Evolutionary conservation across 2,797 vertebrate species (phyloP).

Genomic region (Arnoldichthys spilopterus): DNA sequence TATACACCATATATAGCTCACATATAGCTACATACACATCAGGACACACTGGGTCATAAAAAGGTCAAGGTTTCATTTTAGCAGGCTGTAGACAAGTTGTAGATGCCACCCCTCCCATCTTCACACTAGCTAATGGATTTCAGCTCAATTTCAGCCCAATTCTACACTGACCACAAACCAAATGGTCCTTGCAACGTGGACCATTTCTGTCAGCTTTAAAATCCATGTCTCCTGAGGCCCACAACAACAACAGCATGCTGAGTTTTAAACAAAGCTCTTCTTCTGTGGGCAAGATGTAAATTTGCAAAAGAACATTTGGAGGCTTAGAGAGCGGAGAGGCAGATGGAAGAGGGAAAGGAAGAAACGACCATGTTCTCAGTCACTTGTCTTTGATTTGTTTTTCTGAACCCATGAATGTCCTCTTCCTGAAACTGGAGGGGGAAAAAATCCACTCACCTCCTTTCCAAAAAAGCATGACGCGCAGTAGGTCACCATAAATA

Average conservation of each 20-base stretch:
- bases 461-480: slow-evolving; percentile 47
- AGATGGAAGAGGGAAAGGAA: slow-evolving; percentile 23
- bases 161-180: slow-evolving; percentile 20
- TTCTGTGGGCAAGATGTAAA: slow-evolving; percentile 17
- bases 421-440: slow-evolving; percentile 18
- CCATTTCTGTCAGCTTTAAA: slow-evolving; percentile 9
- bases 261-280: slow-evolving; percentile 2
- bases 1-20: not conserved
- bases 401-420: slow-evolving; percentile 42
- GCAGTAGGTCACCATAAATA: slow-evolving; percentile 48
- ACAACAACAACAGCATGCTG: slow-evolving; percentile 8
- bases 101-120: not conserved
- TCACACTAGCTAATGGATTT: slow-evolving; percentile 8
- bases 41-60: not conserved
- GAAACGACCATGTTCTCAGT: slow-evolving; percentile 32
- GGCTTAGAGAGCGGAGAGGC: slow-evolving; percentile 10
- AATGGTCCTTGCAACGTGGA: slow-evolving; percentile 5
- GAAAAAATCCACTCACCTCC: slow-evolving; percentile 38
- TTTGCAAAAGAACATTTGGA: slow-evolving; percentile 1
- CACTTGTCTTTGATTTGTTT: slow-evolving; percentile 41
- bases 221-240: not conserved
- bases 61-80: slow-evolving; percentile 24
- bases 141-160: slow-evolving; percentile 32
- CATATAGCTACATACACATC: not conserved
- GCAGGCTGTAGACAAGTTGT: not conserved